Base-by-base conservation (phyloP, 2,797 vertebrate genomes). In the Cuculus canorus region DNA sequence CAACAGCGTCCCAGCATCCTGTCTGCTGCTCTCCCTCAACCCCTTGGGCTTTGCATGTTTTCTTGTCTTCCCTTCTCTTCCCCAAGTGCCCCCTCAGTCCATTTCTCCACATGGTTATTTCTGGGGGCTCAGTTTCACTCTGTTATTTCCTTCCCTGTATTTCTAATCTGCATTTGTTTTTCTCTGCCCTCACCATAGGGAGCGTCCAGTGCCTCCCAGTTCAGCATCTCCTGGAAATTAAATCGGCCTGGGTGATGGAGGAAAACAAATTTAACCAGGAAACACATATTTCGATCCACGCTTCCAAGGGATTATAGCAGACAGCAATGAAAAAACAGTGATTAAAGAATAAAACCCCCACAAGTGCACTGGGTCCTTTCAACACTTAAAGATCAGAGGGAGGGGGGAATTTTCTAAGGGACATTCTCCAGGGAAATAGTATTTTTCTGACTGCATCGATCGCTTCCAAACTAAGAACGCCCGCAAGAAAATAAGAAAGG, bases 291-390 rank as follows among this genome's bases (percentile, higher is more conserved):
- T 88, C 35, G 39, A 92, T 76, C 80, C 81, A 60, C 47, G 68
- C 81, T 96, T 94, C 91, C 83, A 90, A 88, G 85, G 77, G 72
- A 41, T 71, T 95, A 80, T 91, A 90, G 90, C 28, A 90, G 88
- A 68, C 63, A 92, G 72, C 76, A 64, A 64, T 53, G 86, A 71
- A 92, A 86, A 88, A 68, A 45, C 1, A 11, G 60, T 53, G 87
- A 93, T 94, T 94, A 92, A 92, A 93, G 65, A 91, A 75, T 64
- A 52, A 43, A 19, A 33, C 43, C 22, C 1, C 1, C 5, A 2
- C 11, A 57, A 21, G 57, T 70, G 33, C 41, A 54, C 52, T 23
- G 54, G 17, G 64, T 79, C 71, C 75, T 96, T 93, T 91, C 78
- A 88, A 87, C 48, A 43, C 75, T 78, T 86, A 64, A 80, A 91